Evolutionary conservation across 2,888 invertebrate genomes (phyloP).

Genomic region (Tethea ocularis): DNA sequence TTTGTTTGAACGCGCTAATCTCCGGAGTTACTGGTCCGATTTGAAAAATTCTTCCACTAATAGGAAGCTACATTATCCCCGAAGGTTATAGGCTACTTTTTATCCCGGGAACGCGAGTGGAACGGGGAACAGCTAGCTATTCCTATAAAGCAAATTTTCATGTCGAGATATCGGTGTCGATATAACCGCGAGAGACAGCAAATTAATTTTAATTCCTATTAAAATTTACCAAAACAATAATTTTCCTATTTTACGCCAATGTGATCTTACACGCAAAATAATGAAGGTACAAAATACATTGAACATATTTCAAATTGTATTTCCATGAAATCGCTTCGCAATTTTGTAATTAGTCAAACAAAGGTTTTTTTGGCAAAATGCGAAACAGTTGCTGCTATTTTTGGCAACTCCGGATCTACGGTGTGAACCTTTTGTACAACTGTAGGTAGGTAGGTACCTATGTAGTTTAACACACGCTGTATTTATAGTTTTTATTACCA

Average conservation of each 20-base stretch:
- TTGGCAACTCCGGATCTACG: background rate
- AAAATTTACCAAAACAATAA: background rate
- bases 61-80: too few species aligned
- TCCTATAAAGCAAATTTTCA: too few species aligned
- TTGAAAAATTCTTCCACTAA: too few species aligned
- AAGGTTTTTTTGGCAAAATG: background rate
- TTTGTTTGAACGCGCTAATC: too few species aligned
- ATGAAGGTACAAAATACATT: background rate
- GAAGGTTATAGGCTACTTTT: too few species aligned
- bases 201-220: too few species aligned
- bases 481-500: background rate
- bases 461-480: background rate
- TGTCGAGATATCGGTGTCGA: too few species aligned
- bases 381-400: background rate
- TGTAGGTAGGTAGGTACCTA: too few species aligned
- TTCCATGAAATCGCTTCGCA: background rate
- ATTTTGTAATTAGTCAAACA: background rate
- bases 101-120: too few species aligned
- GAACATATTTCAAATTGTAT: background rate
- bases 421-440: background rate
- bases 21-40: too few species aligned
- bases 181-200: too few species aligned
- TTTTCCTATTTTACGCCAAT: background rate
- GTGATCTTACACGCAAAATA: background rate
- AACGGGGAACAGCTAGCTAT: too few species aligned